A percentile compares a stretch with the other conserved stretches of the same genome.
Evolutionary conservation across 2,797 vertebrate species (phyloP).

Genomic region (Pelodytes ibericus): DNA sequence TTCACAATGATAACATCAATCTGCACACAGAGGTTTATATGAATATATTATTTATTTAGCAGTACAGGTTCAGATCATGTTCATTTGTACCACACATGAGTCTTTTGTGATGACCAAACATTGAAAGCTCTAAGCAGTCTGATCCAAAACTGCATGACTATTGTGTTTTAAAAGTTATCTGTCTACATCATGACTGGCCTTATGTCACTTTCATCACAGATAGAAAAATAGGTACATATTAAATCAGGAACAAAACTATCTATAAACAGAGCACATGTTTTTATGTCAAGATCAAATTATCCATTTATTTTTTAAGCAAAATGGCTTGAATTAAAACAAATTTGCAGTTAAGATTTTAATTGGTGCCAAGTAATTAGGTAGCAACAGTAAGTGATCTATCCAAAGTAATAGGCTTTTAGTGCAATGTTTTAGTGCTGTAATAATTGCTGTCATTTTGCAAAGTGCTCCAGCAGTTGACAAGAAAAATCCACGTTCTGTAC

Average conservation of each 20-base stretch:
- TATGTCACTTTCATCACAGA: no score
- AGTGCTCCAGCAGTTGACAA: constrained; percentile 47
- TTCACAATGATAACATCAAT: no score
- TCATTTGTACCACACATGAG: no score
- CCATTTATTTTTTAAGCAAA: constrained; percentile 50
- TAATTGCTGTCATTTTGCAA: constrained; percentile 56
- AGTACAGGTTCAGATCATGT: no score
- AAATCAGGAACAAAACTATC: background rate
- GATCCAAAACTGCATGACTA: no score
- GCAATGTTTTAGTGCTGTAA: constrained; percentile 61
- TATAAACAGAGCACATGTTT: constrained; percentile 20
- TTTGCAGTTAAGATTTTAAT: constrained; percentile 64
- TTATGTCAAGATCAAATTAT: constrained; percentile 29
- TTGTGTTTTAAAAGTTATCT: no score
- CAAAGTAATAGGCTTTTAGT: constrained; percentile 60
- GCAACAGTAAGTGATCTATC: constrained; percentile 64
- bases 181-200: no score
- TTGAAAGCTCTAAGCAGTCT: no score
- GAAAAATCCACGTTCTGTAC: constrained; percentile 28
- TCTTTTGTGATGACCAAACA: no score
- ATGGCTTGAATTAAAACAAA: constrained; percentile 53
- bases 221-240: background rate
- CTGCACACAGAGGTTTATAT: no score
- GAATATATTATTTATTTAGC: no score
- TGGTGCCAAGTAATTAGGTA: constrained; percentile 67